Percentiles rank a stretch among this genome's conserved stretches.
phyloP scores from a whole-genome alignment of 2,113 vertebrate genomes.

The Petrocephalus zakoni region DNA sequence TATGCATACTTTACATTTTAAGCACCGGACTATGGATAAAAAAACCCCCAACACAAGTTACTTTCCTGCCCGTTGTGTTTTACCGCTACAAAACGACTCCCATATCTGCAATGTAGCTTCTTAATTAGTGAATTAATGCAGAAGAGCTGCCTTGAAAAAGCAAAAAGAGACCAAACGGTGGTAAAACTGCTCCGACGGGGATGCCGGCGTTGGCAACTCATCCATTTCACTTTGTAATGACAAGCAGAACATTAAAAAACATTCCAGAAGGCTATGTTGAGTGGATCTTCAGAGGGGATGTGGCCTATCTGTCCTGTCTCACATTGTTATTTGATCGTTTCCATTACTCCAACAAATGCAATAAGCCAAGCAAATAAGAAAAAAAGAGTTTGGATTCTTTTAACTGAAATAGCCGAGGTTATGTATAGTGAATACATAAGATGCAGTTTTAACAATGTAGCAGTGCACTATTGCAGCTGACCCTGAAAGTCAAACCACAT shows the following conservation, averaged over 20 bases:
- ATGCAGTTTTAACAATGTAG: not conserved
- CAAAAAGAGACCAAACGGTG: not conserved
- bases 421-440: not conserved
- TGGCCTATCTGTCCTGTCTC: not conserved
- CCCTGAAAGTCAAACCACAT: not conserved
- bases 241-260: not conserved
- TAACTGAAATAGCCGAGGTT: not conserved
- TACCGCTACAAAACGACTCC: not conserved
- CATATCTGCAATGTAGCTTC: not conserved
- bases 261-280: not conserved
- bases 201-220: not conserved
- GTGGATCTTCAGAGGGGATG: not conserved
- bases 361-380: not conserved
- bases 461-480: not conserved
- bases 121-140: not conserved
- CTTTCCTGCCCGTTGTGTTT: not conserved
- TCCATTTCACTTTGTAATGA: not conserved
- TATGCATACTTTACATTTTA: not conserved
- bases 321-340: not conserved
- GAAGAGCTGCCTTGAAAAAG: not conserved
- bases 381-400: not conserved
- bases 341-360: not conserved
- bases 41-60: not conserved
- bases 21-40: not conserved
- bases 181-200: not conserved